Conservation (phyloP, 2,888 invertebrate species). For the Exephanes ischioxanthus region DNA sequence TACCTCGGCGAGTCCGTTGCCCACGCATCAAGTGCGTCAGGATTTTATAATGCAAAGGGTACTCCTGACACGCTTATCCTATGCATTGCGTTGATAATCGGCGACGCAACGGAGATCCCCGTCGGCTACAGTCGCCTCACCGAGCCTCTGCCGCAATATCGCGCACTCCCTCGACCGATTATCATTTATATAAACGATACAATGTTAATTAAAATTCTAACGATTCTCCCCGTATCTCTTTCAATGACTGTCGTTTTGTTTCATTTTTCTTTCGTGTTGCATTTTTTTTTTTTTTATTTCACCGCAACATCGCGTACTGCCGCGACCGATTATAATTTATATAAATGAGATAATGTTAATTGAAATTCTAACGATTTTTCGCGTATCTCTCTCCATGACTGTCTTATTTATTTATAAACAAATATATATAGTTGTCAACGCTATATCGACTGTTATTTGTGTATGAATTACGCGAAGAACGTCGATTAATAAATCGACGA, state of each 20-base stretch:
- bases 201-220: constrained; percentile 40
- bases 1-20: constrained; percentile 18
- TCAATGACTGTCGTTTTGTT: too few relatives aligned
- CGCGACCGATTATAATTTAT: constrained; percentile 19
- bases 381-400: background rate
- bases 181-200: constrained; percentile 40
- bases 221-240: constrained; percentile 20
- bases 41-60: constrained; percentile 39
- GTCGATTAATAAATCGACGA: too few relatives aligned
- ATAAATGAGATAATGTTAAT: constrained; percentile 36
- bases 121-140: background rate
- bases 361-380: constrained; percentile 34
- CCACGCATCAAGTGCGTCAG: constrained; percentile 43
- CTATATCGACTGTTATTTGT: too few relatives aligned
- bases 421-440: too few relatives aligned
- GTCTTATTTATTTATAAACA: too few relatives aligned
- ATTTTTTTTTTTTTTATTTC: too few relatives aligned
- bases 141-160: background rate
- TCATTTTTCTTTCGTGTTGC: too few relatives aligned
- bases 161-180: constrained; percentile 7
- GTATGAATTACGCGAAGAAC: too few relatives aligned
- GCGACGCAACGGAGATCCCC: constrained; percentile 7
- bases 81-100: constrained; percentile 21
- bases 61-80: constrained; percentile 20
- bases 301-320: too few relatives aligned